Conservation (phyloP, 2,888 invertebrate genomes). For the Ectemnius cavifrons region DNA sequence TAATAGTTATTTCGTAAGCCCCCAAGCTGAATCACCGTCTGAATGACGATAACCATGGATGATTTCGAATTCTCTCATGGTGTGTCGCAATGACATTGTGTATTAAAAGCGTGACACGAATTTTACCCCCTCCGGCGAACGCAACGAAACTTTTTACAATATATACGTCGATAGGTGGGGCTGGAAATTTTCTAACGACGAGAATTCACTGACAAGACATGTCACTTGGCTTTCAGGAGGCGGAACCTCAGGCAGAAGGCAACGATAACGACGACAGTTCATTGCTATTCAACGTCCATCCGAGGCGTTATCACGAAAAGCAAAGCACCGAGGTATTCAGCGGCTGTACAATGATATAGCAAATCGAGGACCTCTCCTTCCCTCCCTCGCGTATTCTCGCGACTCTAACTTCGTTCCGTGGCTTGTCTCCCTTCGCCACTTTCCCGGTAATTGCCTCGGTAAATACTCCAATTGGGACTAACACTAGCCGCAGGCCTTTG, state of each 20-base stretch:
- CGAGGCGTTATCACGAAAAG: conserved; percentile 13
- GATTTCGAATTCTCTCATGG: neutral
- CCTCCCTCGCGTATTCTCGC: too few species aligned
- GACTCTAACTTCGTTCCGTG: neutral
- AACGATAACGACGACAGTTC: conserved; percentile 9
- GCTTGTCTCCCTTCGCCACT: conserved; percentile 6
- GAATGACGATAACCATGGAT: neutral
- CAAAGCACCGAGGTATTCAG: conserved; percentile 2
- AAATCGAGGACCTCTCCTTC: conserved; percentile 10
- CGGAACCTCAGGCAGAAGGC: neutral
- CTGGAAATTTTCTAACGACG: neutral
- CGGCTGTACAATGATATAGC: conserved; percentile 11
- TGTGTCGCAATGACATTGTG: neutral
- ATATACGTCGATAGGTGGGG: neutral
- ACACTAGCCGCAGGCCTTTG: conserved; percentile 25
- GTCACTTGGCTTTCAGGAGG: conserved; percentile 1
- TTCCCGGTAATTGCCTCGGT: conserved; percentile 54
- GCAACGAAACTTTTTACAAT: neutral
- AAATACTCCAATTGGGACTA: conserved; percentile 49
- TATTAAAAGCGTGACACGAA: neutral
- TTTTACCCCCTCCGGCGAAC: neutral
- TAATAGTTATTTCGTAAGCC: neutral
- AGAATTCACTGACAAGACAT: neutral
- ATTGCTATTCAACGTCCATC: conserved; percentile 17
- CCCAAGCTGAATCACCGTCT: too few species aligned